Evolutionary conservation across 2,888 invertebrate species (phyloP).

Genomic region (Hedya salicella): DNA sequence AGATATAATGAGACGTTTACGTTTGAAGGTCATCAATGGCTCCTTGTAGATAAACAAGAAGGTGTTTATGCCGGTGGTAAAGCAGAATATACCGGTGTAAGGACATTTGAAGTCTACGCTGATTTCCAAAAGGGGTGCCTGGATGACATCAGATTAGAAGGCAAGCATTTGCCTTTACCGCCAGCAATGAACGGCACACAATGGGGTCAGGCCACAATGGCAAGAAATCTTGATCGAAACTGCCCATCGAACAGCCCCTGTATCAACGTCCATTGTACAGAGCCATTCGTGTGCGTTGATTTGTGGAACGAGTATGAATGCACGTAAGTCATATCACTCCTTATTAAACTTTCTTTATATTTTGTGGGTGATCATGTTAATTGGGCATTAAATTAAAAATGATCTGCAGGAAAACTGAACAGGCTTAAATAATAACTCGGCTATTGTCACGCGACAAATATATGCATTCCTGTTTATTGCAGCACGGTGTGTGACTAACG

Average conservation of each 20-base stretch:
- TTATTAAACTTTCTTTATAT: neutral
- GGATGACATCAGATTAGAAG: slow-evolving; percentile 92
- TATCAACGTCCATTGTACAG: slow-evolving; percentile 96
- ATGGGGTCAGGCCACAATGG: slow-evolving; percentile 98
- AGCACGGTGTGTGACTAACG: too few species aligned
- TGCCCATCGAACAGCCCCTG: slow-evolving; percentile 98
- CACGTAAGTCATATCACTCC: slow-evolving; percentile 91
- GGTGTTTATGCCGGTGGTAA: slow-evolving; percentile 98
- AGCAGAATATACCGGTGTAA: slow-evolving; percentile 96
- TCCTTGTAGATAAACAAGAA: slow-evolving; percentile 96
- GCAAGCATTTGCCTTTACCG: slow-evolving; percentile 96
- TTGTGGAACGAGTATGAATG: slow-evolving; percentile 99
- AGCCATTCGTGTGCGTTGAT: slow-evolving; percentile 97
- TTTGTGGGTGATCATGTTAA: slow-evolving; percentile 17
- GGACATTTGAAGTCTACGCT: slow-evolving; percentile 97
- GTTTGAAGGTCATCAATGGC: slow-evolving; percentile 96
- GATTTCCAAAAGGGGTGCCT: slow-evolving; percentile 96
- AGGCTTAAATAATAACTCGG: too few species aligned
- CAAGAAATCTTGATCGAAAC: slow-evolving; percentile 94
- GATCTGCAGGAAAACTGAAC: too few species aligned
- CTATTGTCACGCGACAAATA: neutral
- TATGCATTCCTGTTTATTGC: too few species aligned
- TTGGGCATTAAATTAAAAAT: neutral
- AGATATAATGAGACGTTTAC: slow-evolving; percentile 96
- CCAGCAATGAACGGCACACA: slow-evolving; percentile 98